Base-by-base conservation (phyloP, 2,888 invertebrate genomes). In the Caenorhabditis plicata region DNA sequence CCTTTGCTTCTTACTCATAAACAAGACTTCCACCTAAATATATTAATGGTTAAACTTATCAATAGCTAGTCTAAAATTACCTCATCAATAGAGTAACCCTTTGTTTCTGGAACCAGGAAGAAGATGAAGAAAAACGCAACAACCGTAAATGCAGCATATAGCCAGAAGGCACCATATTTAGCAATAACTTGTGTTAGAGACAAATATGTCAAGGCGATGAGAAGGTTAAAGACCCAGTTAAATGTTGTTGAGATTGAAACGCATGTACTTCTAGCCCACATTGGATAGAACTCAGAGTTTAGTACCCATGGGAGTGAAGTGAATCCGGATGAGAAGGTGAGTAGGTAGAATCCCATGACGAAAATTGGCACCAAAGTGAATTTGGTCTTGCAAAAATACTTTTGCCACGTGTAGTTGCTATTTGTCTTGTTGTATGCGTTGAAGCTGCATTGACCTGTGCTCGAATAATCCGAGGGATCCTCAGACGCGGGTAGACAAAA, bases 201-300 rank as follows among this genome's bases (percentile, higher is more conserved):
- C 0, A 86, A 80, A 67, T 86, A 86, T 2, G 85, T 84, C 64
- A 85, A 76, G 0, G 85, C 84, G 5, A 86, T 82, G 17, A 84
- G 57, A 35, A 86, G 77, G 69, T 86, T 86, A 64, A 82, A 83
- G 3, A 82, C 64, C 85, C 85, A 86, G 73, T 86, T 86, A 29
- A 82, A 74, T 2, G 74, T 70, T 0, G 78, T 78, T 0, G 76
- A 49, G 7, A 78, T 56, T 3, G 79, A 70, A n/a, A 78, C 78
- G 32, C 85, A 84, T 0, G 84, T 83, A 40, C 84, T 81, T 27
- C 86, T 79, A 4, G 85, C 85, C 85, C 85, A 85, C 43, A 82
- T 74, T 0, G 85, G 85, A 71, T 84, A 85, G 45, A 85, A 84
- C 74, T 85, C 85, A 1, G 85, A 83, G 72, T 85, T 85, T 54